Percentiles rank a stretch among this genome's conserved stretches.
These are phyloP conservation scores for Podilymbus podiceps DNA, from an alignment of 2,113 vertebrate species.

Conservation along the genomic window DNA sequence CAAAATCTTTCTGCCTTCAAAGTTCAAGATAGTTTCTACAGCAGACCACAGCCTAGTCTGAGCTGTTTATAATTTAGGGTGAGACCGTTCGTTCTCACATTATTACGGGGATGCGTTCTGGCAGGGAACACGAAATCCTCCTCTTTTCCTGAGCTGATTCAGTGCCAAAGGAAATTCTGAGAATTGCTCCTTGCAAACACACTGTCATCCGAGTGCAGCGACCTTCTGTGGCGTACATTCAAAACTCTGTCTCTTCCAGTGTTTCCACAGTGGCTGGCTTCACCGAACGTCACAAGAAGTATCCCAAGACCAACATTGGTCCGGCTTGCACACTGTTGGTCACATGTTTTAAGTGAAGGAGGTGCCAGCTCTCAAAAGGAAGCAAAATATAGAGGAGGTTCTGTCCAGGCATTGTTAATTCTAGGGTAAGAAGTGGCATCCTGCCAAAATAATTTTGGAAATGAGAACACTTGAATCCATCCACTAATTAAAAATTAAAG, in stretches of 20 bases:
- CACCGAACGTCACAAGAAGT: background rate
- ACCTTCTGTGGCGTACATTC: background rate
- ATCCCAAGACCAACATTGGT: background rate
- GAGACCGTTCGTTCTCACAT: constrained; percentile 19
- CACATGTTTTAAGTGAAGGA: background rate
- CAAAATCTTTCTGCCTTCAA: background rate
- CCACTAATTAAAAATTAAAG: background rate
- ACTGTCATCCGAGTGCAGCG: background rate
- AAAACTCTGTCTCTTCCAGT: background rate
- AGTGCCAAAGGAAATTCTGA: constrained; percentile 37
- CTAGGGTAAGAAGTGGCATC: background rate
- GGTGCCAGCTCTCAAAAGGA: background rate
- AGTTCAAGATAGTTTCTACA: background rate
- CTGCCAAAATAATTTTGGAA: background rate
- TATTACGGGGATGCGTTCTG: constrained; percentile 31
- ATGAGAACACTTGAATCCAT: background rate
- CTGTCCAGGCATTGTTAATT: background rate
- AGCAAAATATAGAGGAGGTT: background rate
- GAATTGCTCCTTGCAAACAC: constrained; percentile 30
- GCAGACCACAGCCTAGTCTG: background rate
- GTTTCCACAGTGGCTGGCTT: background rate
- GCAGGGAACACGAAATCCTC: constrained; percentile 21
- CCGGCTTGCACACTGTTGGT: background rate
- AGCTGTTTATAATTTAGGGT: constrained; percentile 44
- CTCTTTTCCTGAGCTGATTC: constrained; percentile 40